phyloP scores from a whole-genome alignment of 2,113 vertebrate species.

The Urocolius indicus region DNA sequence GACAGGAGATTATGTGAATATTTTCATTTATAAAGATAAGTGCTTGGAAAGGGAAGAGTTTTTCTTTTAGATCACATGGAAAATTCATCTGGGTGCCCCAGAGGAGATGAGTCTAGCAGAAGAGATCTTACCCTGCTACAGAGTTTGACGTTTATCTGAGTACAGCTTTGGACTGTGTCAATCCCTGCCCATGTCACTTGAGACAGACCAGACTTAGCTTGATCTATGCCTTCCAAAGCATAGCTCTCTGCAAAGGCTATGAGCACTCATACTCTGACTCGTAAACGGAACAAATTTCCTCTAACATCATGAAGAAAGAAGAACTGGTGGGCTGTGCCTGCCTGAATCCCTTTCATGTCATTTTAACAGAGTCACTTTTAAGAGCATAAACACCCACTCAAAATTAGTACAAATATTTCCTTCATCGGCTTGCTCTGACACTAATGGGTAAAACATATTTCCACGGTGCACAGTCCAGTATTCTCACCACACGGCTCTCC shows the following conservation, averaged over 20 bases:
- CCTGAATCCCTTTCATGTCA: not conserved
- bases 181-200: slow-evolving; percentile 9
- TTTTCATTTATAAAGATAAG: slow-evolving; percentile 30
- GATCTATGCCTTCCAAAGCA: not conserved
- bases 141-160: not conserved
- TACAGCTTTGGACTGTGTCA: not conserved
- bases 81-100: not conserved
- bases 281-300: slow-evolving; percentile 42
- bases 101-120: not conserved
- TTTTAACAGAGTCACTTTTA: slow-evolving; percentile 39
- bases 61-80: slow-evolving; percentile 2
- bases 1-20: not conserved
- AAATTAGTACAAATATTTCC: slow-evolving; percentile 59
- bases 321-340: not conserved
- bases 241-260: not conserved
- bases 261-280: not conserved
- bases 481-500: not conserved
- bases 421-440: slow-evolving; percentile 33
- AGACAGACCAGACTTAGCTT: slow-evolving; percentile 16
- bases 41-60: not conserved
- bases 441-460: slow-evolving; percentile 68
- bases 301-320: not conserved
- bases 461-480: slow-evolving; percentile 7
- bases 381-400: slow-evolving; percentile 46
- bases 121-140: not conserved